A percentile compares a stretch with the other conserved stretches of the same genome.
Conservation (phyloP, 2,797 vertebrate genomes). For the Sebastolobus altivelis region DNA sequence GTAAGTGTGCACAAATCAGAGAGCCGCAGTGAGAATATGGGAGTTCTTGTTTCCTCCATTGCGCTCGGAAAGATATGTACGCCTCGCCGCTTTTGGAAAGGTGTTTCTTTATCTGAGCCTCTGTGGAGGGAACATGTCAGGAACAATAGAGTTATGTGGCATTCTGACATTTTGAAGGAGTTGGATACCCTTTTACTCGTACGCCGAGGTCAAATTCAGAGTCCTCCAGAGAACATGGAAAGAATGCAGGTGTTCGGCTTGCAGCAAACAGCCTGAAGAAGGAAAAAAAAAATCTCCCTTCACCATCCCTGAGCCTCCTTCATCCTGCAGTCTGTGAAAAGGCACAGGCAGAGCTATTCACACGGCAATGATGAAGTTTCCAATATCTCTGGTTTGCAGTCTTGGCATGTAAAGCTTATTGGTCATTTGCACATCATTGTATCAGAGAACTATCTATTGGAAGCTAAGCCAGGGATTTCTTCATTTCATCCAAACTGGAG, state of each 20-base stretch:
- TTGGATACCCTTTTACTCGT: conserved; percentile 58
- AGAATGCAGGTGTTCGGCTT: conserved; percentile 75
- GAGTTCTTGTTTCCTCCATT: conserved; percentile 58
- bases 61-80: conserved; percentile 51
- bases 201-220: conserved; percentile 65
- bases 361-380: conserved; percentile 38
- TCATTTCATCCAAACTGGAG: conserved; percentile 52
- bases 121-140: conserved; percentile 50
- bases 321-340: conserved; percentile 36
- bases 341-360: conserved; percentile 23
- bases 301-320: conserved; percentile 15
- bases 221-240: conserved; percentile 40
- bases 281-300: conserved; percentile 2
- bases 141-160: conserved; percentile 69
- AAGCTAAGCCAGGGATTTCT: conserved; percentile 45
- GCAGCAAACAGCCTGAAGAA: conserved; percentile 58
- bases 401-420: conserved; percentile 49
- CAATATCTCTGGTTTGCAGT: conserved; percentile 41
- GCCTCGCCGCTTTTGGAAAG: conserved; percentile 43
- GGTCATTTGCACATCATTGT: conserved; percentile 64
- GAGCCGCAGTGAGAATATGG: conserved; percentile 62
- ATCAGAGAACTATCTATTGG: conserved; percentile 32
- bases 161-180: conserved; percentile 70
- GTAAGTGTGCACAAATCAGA: conserved; percentile 70
- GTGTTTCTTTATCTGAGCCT: conserved; percentile 60